Evolutionary conservation across 2,113 vertebrate genomes (phyloP), one percentile per base, ranked within the genome.

Genomic region (Pelmatolapia mariae): DNA sequence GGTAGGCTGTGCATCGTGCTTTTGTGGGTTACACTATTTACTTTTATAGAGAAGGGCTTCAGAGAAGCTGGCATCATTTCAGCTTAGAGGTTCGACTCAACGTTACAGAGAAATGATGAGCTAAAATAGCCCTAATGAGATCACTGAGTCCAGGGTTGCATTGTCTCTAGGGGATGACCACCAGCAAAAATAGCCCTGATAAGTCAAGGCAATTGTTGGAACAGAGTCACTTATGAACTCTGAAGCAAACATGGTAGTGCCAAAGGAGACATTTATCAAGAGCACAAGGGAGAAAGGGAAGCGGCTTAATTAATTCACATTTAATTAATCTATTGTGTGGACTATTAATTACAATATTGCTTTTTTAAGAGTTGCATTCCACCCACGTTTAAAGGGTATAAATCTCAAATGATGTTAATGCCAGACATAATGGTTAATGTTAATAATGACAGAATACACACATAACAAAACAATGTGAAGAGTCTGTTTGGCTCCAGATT

Each of bases 121-220:
- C 94, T 87, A 92, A 95, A 95, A 96, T 93, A 95, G 91, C 86
- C 57, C 53, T 89, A 92, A 95, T 93, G 90, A 94, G 91, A 93
- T 95, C 91, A 86, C 88, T 47, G 91, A 52, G 80, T 57, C 50
- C 15, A 29, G 63, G 84, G 80, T 52, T 79, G 81, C 56, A 86
- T 86, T 86, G 91, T 91, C 86, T 87, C 85, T 15, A 15, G 87
- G 86, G 85, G 78, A 84, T 85, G 84, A 83, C 80, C 38, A 53
- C 78, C 10, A 38, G 63, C 85, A 88, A 84, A 94, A 96, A 95
- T 93, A 95, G 90, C 86, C 63, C 78, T 26, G 93, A 93, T 94
- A 94, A 94, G 88, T 89, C 82, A 73, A 56, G 52, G 83, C 76
- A 84, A 84, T 92, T 93, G 82, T 87, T 87, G n/a, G 71, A 83